A percentile compares a stretch with the other conserved stretches of the same genome.
phyloP scores from a whole-genome alignment of 2,113 vertebrate genomes.

The Brienomyrus longianalis region DNA sequence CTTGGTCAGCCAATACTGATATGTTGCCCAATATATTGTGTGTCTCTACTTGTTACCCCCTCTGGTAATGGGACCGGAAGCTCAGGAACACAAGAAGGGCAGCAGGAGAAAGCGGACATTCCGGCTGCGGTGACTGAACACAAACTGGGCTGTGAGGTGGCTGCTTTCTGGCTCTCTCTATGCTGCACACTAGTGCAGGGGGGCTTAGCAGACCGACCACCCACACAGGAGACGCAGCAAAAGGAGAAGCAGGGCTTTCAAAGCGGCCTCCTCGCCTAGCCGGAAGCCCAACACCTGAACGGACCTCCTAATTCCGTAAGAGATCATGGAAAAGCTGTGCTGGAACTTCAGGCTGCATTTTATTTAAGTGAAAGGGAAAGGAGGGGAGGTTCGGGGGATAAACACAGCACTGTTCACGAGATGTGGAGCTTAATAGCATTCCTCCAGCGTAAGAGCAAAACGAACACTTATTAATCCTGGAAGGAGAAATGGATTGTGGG shows the following conservation, averaged over 20 bases:
- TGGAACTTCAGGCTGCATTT: background rate
- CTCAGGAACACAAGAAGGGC: background rate
- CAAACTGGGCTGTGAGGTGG: background rate
- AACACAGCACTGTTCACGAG: background rate
- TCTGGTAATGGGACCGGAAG: background rate
- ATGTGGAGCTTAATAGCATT: background rate
- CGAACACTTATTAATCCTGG: conserved; percentile 32
- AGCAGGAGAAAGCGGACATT: background rate
- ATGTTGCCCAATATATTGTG: background rate
- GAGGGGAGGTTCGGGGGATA: background rate
- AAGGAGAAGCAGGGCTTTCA: background rate
- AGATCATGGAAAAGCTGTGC: background rate
- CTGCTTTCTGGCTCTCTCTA: background rate
- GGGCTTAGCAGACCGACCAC: background rate
- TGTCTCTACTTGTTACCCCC: background rate
- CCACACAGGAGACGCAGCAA: background rate
- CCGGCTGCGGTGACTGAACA: background rate
- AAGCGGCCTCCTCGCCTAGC: background rate
- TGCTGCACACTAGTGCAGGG: background rate
- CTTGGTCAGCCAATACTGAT: background rate
- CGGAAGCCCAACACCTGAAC: background rate
- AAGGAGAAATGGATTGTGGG: conserved; percentile 28
- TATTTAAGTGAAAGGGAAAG: background rate
- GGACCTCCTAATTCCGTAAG: background rate
- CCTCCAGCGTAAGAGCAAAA: conserved; percentile 17